Evolutionary conservation across 2,888 invertebrate genomes (phyloP).

Genomic region (Subacronicta megacephala): DNA sequence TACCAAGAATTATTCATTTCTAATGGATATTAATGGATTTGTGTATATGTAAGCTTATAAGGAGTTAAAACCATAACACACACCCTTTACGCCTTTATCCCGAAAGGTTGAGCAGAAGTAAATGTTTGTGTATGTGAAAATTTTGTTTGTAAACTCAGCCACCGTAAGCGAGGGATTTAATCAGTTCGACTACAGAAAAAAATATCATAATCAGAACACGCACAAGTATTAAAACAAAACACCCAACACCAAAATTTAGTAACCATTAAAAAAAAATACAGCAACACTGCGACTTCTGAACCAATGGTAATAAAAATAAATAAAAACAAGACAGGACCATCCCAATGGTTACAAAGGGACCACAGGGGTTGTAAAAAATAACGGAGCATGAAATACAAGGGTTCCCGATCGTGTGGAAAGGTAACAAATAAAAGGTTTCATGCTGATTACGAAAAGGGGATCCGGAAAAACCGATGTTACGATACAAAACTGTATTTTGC

Average conservation of each 20-base stretch:
- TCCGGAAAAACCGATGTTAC: conserved; percentile 8
- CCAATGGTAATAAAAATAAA: conserved; percentile 58
- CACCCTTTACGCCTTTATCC: too few relatives aligned
- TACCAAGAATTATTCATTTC: conserved; percentile 2
- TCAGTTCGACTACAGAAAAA: too few relatives aligned
- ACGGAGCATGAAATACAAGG: conserved; percentile 24
- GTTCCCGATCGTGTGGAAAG: conserved; percentile 31
- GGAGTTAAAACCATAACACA: too few relatives aligned
- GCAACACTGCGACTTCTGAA: conserved; percentile 7
- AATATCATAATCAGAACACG: too few relatives aligned
- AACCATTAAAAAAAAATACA: not conserved
- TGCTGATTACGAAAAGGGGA: conserved; percentile 24
- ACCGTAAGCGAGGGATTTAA: too few relatives aligned
- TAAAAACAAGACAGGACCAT: conserved; percentile 50
- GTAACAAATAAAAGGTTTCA: conserved; percentile 32
- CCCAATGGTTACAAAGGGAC: conserved; percentile 47
- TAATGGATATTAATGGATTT: too few relatives aligned
- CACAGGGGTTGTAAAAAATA: conserved; percentile 42
- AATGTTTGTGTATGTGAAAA: too few relatives aligned
- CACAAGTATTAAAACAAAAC: not conserved
- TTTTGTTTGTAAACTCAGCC: too few relatives aligned
- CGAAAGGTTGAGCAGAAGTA: too few relatives aligned
- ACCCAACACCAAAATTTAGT: not conserved
- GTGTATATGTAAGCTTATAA: not conserved
- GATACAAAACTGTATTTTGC: too few relatives aligned